Evolutionary conservation across 2,888 invertebrate species (phyloP).

Genomic region (Drosophila formosana): DNA sequence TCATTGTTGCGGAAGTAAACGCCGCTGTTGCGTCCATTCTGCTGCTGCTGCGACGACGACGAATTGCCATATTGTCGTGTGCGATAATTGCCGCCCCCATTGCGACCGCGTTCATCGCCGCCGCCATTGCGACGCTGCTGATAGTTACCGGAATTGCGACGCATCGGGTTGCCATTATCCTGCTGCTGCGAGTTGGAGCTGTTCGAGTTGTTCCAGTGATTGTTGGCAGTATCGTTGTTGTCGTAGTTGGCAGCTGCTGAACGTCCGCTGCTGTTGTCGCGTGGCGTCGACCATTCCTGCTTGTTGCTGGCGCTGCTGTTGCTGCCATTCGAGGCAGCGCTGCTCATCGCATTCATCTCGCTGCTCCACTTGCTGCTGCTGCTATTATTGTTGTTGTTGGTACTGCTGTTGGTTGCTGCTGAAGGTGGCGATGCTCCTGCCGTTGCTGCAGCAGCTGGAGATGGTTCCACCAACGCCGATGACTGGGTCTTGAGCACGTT

Average conservation of each 20-base stretch:
- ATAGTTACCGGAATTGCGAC: slow-evolving; percentile 75
- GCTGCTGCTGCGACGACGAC: slow-evolving; percentile 74
- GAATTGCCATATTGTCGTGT: slow-evolving; percentile 77
- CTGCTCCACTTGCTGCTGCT: slow-evolving; percentile 82
- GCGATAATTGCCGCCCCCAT: slow-evolving; percentile 70
- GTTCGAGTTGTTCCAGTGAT: slow-evolving; percentile 64
- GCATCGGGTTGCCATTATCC: slow-evolving; percentile 64
- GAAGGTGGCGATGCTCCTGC: neutral
- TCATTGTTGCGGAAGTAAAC: slow-evolving; percentile 84
- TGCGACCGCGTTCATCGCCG: slow-evolving; percentile 73
- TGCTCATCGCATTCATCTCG: slow-evolving; percentile 79
- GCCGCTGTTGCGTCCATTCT: slow-evolving; percentile 76
- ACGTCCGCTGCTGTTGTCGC: slow-evolving; percentile 66
- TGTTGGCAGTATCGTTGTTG: slow-evolving; percentile 57
- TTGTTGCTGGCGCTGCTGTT: slow-evolving; percentile 62
- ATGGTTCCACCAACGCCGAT: slow-evolving; percentile 35
- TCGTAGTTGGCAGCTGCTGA: slow-evolving; percentile 35
- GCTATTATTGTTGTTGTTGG: slow-evolving; percentile 50
- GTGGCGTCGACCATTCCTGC: slow-evolving; percentile 65
- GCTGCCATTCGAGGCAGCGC: slow-evolving; percentile 62
- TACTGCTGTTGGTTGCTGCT: slow-evolving; percentile 2
- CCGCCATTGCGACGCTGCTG: slow-evolving; percentile 64
- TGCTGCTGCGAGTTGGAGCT: slow-evolving; percentile 33
- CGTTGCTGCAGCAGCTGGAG: neutral
- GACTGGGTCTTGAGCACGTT: slow-evolving; percentile 69